A percentile compares a stretch with the other conserved stretches of the same genome.
These are phyloP conservation scores for Psilanteris sp. DNA, from an alignment of 1,140 invertebrate species.

Conservation along the genomic window DNA sequence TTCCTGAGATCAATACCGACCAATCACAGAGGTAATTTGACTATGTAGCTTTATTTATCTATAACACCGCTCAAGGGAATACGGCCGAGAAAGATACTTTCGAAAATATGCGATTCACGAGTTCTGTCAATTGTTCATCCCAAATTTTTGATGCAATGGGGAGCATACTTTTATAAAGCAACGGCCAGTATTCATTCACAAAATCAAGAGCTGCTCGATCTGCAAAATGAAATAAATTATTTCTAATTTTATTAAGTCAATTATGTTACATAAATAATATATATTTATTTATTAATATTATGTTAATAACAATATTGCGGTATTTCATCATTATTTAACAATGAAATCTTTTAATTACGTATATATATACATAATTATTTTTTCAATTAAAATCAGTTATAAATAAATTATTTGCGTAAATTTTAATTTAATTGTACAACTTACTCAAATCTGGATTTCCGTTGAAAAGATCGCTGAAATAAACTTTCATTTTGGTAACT, in stretches of 20 bases:
- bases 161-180: slow-evolving; percentile 80
- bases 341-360: too few relatives aligned
- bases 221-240: slow-evolving; percentile 66
- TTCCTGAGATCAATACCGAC: slow-evolving; percentile 58
- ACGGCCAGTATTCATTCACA: slow-evolving; percentile 82
- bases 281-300: too few relatives aligned
- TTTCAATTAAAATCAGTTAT: too few relatives aligned
- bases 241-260: too few relatives aligned
- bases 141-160: slow-evolving; percentile 79
- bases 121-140: slow-evolving; percentile 73
- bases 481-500: slow-evolving; percentile 81
- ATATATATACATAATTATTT: too few relatives aligned
- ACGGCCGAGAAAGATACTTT: slow-evolving; percentile 71
- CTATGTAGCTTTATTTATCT: slow-evolving; percentile 45
- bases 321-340: too few relatives aligned
- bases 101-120: slow-evolving; percentile 71
- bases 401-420: too few relatives aligned
- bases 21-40: slow-evolving; percentile 58
- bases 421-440: too few relatives aligned
- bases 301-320: too few relatives aligned
- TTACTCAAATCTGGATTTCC: slow-evolving; percentile 82
- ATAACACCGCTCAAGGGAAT: slow-evolving; percentile 71
- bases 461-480: slow-evolving; percentile 81
- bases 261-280: too few relatives aligned
- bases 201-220: slow-evolving; percentile 79